These are phyloP conservation scores for Oreochromis spilurus DNA, from an alignment of 2,113 vertebrate genomes.

Conservation along the genomic window DNA sequence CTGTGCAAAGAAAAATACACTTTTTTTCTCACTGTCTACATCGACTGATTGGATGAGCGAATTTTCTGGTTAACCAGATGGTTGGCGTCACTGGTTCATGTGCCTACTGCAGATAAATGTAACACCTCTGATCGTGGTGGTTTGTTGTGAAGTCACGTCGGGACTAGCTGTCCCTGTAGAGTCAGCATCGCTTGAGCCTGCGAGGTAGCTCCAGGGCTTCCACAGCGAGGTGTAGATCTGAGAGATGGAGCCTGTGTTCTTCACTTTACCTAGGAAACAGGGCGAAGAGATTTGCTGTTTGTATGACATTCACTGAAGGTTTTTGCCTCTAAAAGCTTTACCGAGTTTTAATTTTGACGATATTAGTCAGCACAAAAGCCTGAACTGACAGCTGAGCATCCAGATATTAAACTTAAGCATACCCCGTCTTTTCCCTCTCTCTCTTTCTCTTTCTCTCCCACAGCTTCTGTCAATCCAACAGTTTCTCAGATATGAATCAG, in stretches of 20 bases:
- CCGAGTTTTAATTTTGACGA: not conserved
- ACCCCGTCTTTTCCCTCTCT: not conserved
- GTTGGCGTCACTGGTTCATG: not conserved
- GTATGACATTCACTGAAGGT: not conserved
- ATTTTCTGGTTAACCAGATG: not conserved
- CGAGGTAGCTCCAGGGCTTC: slow-evolving; percentile 74
- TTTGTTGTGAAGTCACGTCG: slow-evolving; percentile 25
- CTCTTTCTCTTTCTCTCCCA: not conserved
- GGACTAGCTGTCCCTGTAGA: slow-evolving; percentile 19
- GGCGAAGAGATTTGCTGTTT: not conserved
- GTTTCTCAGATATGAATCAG: slow-evolving; percentile 12
- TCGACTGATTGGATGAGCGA: not conserved
- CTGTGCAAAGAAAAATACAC: not conserved
- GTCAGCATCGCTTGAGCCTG: slow-evolving; percentile 28
- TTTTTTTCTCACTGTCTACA: not conserved
- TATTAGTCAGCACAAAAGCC: not conserved
- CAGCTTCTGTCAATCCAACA: slow-evolving; percentile 23
- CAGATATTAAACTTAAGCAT: slow-evolving; percentile 1
- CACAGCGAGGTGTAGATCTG: slow-evolving; percentile 70
- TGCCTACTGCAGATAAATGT: not conserved
- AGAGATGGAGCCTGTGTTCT: slow-evolving; percentile 37
- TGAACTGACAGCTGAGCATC: not conserved
- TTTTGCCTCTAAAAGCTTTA: not conserved
- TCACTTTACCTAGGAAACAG: slow-evolving; percentile 52
- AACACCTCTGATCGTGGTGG: slow-evolving; percentile 37